Conservation (phyloP, 1,140 invertebrate species). For the Papilio glaucus region DNA sequence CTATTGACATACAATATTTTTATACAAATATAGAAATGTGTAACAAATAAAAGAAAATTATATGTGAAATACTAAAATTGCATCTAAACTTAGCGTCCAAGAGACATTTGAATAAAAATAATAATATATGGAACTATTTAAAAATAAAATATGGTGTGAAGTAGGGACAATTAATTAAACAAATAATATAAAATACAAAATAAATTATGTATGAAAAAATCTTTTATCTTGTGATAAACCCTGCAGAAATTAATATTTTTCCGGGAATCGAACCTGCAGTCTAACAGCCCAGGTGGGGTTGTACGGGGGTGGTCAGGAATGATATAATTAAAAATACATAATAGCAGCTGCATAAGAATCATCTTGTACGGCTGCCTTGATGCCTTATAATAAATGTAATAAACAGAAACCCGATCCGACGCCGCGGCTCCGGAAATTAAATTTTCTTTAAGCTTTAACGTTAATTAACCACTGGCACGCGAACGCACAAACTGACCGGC, state of each 20-base stretch:
- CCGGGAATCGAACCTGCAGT: background rate
- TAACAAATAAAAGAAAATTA: background rate
- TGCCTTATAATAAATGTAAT: conserved; percentile 51
- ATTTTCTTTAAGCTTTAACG: conserved; percentile 70
- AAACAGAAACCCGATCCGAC: conserved; percentile 58
- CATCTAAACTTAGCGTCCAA: no score
- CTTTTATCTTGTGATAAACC: no score
- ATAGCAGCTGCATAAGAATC: conserved; percentile 44
- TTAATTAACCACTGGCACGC: conserved; percentile 71
- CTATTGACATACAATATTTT: conserved; percentile 25
- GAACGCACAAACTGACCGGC: conserved; percentile 47
- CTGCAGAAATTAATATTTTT: no score
- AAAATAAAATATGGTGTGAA: no score
- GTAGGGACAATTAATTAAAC: no score
- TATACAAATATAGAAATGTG: conserved; percentile 34
- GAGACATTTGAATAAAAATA: no score
- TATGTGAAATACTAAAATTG: no score
- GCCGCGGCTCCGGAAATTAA: conserved; percentile 65
- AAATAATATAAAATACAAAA: no score
- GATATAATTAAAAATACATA: conserved; percentile 37
- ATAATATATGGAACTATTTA: no score
- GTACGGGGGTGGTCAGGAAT: background rate
- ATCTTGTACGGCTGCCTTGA: conserved; percentile 33
- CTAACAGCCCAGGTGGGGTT: background rate
- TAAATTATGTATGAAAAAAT: no score